A percentile compares a stretch with the other conserved stretches of the same genome.
phyloP scores from a whole-genome alignment of 2,888 invertebrate genomes.

The Diaprepes abbreviatus region DNA sequence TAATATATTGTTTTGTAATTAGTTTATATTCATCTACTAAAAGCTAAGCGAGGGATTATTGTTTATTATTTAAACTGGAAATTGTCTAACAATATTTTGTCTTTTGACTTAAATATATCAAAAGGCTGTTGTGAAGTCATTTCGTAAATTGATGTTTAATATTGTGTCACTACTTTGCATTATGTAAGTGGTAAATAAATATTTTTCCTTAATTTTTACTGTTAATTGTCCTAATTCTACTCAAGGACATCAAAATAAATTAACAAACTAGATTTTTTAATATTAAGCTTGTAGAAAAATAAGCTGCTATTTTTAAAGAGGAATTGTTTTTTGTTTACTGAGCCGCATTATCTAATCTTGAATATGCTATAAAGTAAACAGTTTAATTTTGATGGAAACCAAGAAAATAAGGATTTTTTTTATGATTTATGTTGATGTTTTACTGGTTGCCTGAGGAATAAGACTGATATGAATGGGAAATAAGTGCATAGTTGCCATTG shows the following conservation, averaged over 20 bases:
- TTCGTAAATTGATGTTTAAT: no score
- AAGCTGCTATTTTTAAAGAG: slow-evolving; percentile 8
- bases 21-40: no score
- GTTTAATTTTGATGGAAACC: slow-evolving; percentile 1
- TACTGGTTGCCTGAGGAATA: slow-evolving; percentile 4
- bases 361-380: slow-evolving; percentile 15
- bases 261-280: not conserved
- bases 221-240: not conserved
- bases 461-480: no score
- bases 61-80: no score
- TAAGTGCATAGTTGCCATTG: no score
- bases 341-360: slow-evolving; percentile 25
- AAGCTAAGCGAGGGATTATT: no score
- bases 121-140: no score
- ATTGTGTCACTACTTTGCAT: not conserved
- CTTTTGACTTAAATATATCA: no score
- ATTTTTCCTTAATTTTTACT: not conserved
- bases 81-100: no score
- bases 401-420: not conserved
- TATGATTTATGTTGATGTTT: not conserved
- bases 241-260: slow-evolving; percentile 8
- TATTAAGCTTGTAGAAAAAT: not conserved
- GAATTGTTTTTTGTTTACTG: slow-evolving; percentile 16
- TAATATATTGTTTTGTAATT: no score
- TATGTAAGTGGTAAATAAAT: not conserved